These are phyloP conservation scores for Shargacucullia verbasci DNA, from an alignment of 2,888 invertebrate species.

Conservation along the genomic window DNA sequence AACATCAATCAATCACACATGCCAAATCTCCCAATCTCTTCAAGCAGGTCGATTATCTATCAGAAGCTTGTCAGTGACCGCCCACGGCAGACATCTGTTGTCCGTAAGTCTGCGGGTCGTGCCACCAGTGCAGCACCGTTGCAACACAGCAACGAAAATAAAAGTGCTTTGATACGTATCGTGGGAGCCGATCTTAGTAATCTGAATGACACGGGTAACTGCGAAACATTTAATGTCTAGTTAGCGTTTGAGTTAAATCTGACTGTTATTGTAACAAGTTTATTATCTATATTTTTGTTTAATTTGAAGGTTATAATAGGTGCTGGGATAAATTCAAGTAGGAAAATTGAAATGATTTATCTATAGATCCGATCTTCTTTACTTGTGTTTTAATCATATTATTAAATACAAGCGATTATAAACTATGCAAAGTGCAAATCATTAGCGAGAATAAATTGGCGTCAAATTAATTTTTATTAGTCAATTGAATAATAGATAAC, in stretches of 20 bases:
- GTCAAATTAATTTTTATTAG: too few relatives aligned
- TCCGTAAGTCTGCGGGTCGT: constrained; percentile 38
- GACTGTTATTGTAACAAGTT: constrained; percentile 6
- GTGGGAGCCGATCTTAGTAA: constrained; percentile 50
- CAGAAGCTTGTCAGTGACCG: constrained; percentile 15
- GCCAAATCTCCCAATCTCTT: constrained; percentile 11
- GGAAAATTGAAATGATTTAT: too few relatives aligned
- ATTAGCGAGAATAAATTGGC: too few relatives aligned
- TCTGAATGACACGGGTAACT: constrained; percentile 39
- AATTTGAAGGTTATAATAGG: too few relatives aligned
- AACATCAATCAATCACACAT: constrained; percentile 16
- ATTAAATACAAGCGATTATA: too few relatives aligned
- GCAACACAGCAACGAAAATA: constrained; percentile 49
- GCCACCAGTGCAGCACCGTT: constrained; percentile 41
- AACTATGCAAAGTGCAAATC: too few relatives aligned
- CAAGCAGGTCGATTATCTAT: constrained; percentile 33
- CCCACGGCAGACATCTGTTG: constrained; percentile 30
- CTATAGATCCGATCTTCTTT: too few relatives aligned
- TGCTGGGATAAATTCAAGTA: too few relatives aligned
- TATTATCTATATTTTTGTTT: not conserved
- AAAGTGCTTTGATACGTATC: constrained; percentile 47
- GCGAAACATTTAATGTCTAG: constrained; percentile 32
- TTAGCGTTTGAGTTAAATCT: constrained; percentile 36
- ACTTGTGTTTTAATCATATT: too few relatives aligned
- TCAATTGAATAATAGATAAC: too few relatives aligned